phyloP scores from a whole-genome alignment of 2,888 invertebrate species.

The Gortyna flavago region DNA sequence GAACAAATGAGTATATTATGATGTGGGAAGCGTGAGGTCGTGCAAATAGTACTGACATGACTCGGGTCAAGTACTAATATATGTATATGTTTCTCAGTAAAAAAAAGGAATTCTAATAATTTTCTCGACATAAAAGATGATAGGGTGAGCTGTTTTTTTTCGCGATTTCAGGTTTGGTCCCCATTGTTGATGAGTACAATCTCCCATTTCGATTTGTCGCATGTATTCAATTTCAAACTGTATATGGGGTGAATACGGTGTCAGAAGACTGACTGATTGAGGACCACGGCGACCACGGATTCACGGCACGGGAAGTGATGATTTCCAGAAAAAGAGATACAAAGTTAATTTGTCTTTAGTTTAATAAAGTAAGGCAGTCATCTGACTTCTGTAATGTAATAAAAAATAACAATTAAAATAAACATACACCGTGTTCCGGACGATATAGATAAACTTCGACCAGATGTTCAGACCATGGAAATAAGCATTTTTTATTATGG shows the following conservation, averaged over 20 bases:
- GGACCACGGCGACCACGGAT: not conserved
- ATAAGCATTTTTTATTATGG: no score
- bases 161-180: no score
- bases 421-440: not conserved
- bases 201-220: no score
- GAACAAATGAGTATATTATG: slow-evolving; percentile 11
- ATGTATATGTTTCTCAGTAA: slow-evolving; percentile 15
- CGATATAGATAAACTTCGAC: no score
- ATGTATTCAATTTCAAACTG: no score
- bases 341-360: not conserved
- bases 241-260: not conserved
- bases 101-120: not conserved
- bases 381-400: not conserved
- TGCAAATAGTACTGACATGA: slow-evolving; percentile 43
- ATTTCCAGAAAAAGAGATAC: not conserved
- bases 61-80: slow-evolving; percentile 36
- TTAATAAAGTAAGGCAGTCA: not conserved
- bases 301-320: not conserved
- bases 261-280: not conserved
- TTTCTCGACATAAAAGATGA: not conserved
- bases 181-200: no score
- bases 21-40: slow-evolving; percentile 44
- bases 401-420: not conserved
- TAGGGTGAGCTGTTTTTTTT: no score
- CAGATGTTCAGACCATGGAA: no score